Conservation (phyloP, 1,140 invertebrate genomes). For the Holotrichia oblita region DNA sequence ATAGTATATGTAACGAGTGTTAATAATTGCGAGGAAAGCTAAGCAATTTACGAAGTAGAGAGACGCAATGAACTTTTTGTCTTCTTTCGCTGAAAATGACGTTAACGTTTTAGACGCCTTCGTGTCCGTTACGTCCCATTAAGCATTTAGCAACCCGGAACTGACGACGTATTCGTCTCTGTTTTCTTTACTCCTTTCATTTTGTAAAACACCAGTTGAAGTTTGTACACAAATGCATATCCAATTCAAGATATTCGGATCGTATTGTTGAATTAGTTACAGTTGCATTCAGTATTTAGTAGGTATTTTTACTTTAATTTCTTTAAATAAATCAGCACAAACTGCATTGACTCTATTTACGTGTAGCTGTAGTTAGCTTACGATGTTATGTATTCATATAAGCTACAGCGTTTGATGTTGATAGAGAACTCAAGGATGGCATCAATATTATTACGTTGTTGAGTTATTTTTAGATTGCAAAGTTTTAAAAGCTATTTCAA, state of each 20-base stretch:
- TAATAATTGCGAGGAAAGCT: slow-evolving; percentile 24
- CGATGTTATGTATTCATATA: no score
- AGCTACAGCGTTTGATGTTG: no score
- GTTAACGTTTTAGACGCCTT: slow-evolving; percentile 50
- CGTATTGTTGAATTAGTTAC: no score
- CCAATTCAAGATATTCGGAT: neutral
- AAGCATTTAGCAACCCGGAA: slow-evolving; percentile 55
- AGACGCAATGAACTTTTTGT: slow-evolving; percentile 14
- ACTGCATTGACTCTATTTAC: no score
- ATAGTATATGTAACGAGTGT: slow-evolving; percentile 5
- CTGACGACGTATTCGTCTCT: slow-evolving; percentile 48
- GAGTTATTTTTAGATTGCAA: no score
- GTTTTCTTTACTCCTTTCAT: slow-evolving; percentile 13
- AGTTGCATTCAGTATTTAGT: no score
- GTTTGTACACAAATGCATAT: neutral
- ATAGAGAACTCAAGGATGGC: no score
- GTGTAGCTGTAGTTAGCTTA: no score
- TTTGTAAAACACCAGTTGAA: slow-evolving; percentile 27
- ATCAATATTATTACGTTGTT: no score
- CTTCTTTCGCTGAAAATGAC: slow-evolving; percentile 15
- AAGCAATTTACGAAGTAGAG: slow-evolving; percentile 21
- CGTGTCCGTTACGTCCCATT: slow-evolving; percentile 56
- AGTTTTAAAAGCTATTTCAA: no score
- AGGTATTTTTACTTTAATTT: no score
- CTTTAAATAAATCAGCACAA: no score